Base-by-base conservation (phyloP, 2,797 vertebrate genomes). In the Simalia tracyae region DNA sequence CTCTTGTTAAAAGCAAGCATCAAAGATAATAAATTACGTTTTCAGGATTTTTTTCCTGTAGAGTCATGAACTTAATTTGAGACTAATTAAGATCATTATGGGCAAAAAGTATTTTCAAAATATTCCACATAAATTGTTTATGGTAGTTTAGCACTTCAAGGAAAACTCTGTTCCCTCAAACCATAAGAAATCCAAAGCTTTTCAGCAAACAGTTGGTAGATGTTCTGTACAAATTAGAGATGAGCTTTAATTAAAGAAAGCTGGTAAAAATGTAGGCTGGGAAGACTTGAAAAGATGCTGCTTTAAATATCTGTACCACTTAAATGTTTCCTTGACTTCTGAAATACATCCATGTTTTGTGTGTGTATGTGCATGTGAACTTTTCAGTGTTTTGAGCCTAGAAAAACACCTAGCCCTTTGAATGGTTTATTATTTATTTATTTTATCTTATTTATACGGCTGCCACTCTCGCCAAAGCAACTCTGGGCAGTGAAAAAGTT, bases 221-320 rank as follows among this genome's bases (percentile, higher is more conserved):
- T n/a, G 63, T 72, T 63, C 68, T 72, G 1, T 60, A 86, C 89
- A 72, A 86, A 93, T 93, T 86, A 93, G 56, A 91, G 24, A 89
- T 91, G n/a, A 91, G 63, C 50, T 90, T 92, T 90, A 87, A 64
- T 90, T 84, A 60, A 84, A 90, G 89, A 64, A 87, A 92, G 61
- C 31, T 88, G 42, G 14, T 66, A 87, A 81, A 87, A 90, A 64
- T 63, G 12, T 54, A 72, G 68, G 50, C 72, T 17, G 89, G 26
- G 28, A 91, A 57, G 76, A 92, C 90, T 63, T 86, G 57, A 84
- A 93, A 31, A 3, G 8, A 57, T 28, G 59, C 22, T 92, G 9
- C 57, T 61, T 61, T 84, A 87, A 61, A 90, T 81, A 66, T 84
- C 54, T 19, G 31, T 19, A 66, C 50, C 28, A 2, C 2, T 28